A percentile compares a stretch with the other conserved stretches of the same genome.
phyloP scores from a whole-genome alignment of 2,113 vertebrate genomes.

The Brachyhypopomus occidentalis region DNA sequence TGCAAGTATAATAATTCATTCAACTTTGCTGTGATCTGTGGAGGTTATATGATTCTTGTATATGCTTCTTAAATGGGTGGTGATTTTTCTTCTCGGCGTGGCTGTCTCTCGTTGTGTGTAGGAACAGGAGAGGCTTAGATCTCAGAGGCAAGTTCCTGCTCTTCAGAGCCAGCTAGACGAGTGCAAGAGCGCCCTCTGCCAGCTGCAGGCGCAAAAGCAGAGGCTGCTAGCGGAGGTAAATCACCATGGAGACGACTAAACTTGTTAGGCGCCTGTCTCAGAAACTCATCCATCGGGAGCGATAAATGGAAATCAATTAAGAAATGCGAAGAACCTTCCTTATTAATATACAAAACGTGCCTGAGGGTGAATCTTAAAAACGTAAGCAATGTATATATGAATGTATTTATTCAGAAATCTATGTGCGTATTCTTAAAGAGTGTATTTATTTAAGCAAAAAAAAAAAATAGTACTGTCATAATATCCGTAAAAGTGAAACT shows the following conservation, averaged over 20 bases:
- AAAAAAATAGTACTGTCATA: too few relatives aligned
- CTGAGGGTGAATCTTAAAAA: too few relatives aligned
- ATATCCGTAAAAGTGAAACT: too few relatives aligned
- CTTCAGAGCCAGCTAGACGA: conserved; percentile 87
- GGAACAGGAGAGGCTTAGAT: conserved; percentile 84
- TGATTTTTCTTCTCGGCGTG: not conserved
- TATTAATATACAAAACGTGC: too few relatives aligned
- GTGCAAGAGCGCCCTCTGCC: conserved; percentile 83
- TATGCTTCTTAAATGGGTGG: too few relatives aligned
- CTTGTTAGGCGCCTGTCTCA: not conserved
- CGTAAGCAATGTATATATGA: too few relatives aligned
- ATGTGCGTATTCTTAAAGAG: too few relatives aligned
- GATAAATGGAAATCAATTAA: not conserved
- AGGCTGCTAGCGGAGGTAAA: conserved; percentile 87
- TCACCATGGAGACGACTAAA: conserved; percentile 56
- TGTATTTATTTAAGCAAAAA: too few relatives aligned
- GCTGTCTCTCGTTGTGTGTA: conserved; percentile 24
- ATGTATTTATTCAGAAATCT: too few relatives aligned
- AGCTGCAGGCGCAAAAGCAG: conserved; percentile 84
- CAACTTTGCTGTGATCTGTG: too few relatives aligned
- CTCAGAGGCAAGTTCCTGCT: conserved; percentile 78
- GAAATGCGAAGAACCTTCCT: not conserved
- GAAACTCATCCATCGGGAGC: not conserved
- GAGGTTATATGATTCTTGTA: too few relatives aligned
- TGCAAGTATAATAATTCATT: too few relatives aligned